A percentile compares a stretch with the other conserved stretches of the same genome.
Conservation (phyloP, 2,113 vertebrate genomes). For the human region DNA sequence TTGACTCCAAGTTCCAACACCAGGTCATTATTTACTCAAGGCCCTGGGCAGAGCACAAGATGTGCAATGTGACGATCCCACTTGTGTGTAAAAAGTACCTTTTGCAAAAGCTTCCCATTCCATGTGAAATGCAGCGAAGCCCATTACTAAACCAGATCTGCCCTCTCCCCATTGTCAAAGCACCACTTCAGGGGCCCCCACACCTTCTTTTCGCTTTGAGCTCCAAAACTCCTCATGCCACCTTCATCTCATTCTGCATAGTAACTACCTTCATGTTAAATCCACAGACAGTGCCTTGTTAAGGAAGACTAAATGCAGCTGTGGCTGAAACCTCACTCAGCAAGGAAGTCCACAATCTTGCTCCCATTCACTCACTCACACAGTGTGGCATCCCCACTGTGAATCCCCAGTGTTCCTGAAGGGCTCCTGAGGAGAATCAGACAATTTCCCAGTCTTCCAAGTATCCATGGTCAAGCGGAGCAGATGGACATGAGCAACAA, state of each 20-base stretch:
- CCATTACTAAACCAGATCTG: background rate
- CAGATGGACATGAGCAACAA: background rate
- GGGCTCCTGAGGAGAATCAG: background rate
- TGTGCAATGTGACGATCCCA: rapidly evolving
- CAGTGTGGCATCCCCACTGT: rapidly evolving
- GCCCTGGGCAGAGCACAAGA: rapidly evolving
- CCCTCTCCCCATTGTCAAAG: background rate
- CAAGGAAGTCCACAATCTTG: no score
- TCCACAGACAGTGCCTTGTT: rapidly evolving
- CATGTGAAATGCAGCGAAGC: background rate
- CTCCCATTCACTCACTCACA: rapidly evolving
- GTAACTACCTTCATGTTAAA: background rate
- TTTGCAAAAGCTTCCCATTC: background rate
- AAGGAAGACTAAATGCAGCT: background rate
- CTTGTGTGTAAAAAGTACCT: rapidly evolving
- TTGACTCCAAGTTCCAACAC: background rate
- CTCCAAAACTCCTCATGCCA: background rate
- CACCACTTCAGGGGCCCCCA: background rate
- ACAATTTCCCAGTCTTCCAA: background rate
- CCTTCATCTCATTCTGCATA: background rate
- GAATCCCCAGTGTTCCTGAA: background rate
- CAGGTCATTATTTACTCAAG: background rate
- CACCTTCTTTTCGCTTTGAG: background rate
- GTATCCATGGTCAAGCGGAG: background rate
- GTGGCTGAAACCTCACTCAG: background rate